Evolutionary conservation across 2,888 invertebrate species (phyloP), one percentile per base, ranked within the genome.

Genomic region (Proisotoma minuta): DNA sequence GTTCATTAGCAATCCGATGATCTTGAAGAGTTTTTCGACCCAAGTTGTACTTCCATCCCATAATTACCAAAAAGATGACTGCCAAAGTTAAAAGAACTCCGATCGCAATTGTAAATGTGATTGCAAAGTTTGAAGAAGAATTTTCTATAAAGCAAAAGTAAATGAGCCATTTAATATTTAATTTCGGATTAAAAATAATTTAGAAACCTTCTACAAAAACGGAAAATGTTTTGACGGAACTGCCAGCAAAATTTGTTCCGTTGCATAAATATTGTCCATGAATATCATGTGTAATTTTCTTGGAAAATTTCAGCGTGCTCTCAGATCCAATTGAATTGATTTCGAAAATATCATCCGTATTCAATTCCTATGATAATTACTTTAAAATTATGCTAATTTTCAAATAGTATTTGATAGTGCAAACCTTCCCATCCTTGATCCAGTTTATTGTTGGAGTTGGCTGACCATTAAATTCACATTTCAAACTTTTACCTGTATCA

Each of bases 171-270:
- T n/a, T n/a, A n/a, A n/a, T n/a, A n/a, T n/a, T n/a, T n/a, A n/a
- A n/a, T n/a, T n/a, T n/a, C n/a, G n/a, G n/a, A n/a, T n/a, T n/a
- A n/a, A n/a, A n/a, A n/a, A n/a, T n/a, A n/a, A 34, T 34, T 8
- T 34, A 34, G 15, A 34, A 10, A 28, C 52, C 52, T 28, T 52
- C 12, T 18, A 52, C 29, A 29, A 28, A 52, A 52, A 52, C 52
- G 10, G 18, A 24, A 52, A 52, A 52, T 18, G 5, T n/a, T 24
- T 52, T 52, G 10, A 20, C 3, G 2, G 52, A 15, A 3, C 3
- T 52, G 24, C 28, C 52, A 27, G 12, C 27, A 3, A 52, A 3
- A 20, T 52, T 52, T 18, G 4, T 29, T 10, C 8, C 27, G 4
- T 8, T 52, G 52, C 52, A 52, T 3, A 26, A 15, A 29, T 28